phyloP scores from a whole-genome alignment of 2,113 vertebrate genomes.

The Notiomystis cincta region DNA sequence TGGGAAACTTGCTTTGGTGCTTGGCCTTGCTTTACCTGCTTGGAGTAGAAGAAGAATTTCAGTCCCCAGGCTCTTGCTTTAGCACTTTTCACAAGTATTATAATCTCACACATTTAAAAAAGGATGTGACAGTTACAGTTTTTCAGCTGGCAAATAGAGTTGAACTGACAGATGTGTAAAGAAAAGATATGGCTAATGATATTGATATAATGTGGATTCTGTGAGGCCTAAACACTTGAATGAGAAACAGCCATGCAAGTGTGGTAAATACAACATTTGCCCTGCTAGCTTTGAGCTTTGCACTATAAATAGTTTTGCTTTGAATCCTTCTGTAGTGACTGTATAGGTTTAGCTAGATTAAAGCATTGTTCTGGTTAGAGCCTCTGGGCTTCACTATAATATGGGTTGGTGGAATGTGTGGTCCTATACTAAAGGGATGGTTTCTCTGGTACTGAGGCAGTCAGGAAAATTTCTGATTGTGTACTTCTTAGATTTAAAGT shows the following conservation, averaged over 20 bases:
- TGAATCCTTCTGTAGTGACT: neutral
- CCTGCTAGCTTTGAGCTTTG: neutral
- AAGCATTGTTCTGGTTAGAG: neutral
- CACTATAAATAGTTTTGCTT: neutral
- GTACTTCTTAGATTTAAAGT: neutral
- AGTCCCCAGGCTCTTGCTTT: neutral
- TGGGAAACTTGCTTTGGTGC: neutral
- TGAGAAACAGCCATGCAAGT: neutral
- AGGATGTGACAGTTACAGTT: constrained; percentile 1
- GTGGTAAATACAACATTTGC: neutral
- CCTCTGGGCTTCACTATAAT: neutral
- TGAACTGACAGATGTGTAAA: constrained; percentile 42
- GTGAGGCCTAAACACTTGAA: neutral
- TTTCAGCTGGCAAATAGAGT: neutral
- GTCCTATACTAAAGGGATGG: neutral
- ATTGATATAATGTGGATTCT: constrained; percentile 7
- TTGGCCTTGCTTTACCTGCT: constrained; percentile 10
- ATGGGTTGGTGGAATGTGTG: neutral
- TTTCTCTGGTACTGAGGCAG: neutral
- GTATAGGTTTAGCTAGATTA: neutral
- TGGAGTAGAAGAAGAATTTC: neutral
- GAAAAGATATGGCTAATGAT: constrained; percentile 21
- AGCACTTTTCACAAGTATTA: constrained; percentile 11
- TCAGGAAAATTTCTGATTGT: neutral
- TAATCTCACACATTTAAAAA: constrained; percentile 37